Evolutionary conservation across 2,797 vertebrate species (phyloP).

Genomic region (Perdix hodgsoniae): DNA sequence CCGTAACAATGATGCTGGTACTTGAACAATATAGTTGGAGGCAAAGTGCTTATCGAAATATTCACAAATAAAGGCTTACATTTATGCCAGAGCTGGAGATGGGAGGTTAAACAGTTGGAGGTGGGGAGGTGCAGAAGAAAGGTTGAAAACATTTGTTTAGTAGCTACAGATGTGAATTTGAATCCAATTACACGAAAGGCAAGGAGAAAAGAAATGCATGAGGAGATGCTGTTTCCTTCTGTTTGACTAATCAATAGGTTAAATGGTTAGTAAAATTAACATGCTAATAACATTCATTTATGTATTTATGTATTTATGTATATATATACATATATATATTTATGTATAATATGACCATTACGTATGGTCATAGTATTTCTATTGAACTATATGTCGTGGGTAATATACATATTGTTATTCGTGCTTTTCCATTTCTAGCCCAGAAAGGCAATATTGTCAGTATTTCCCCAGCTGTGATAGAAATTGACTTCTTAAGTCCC

Average conservation of each 20-base stretch:
- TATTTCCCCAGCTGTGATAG: not conserved
- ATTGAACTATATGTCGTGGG: constrained; percentile 47
- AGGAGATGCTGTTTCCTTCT: constrained; percentile 80
- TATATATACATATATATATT: too few species aligned
- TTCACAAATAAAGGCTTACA: constrained; percentile 84
- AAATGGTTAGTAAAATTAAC: constrained; percentile 77
- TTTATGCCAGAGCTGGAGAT: constrained; percentile 79
- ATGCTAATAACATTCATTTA: constrained; percentile 81
- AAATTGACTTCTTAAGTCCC: not conserved
- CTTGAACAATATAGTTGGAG: constrained; percentile 83
- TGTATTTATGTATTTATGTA: constrained; percentile 65
- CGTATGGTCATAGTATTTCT: constrained; percentile 42
- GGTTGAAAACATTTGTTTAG: constrained; percentile 83
- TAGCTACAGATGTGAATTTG: constrained; percentile 84
- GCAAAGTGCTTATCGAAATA: constrained; percentile 85
- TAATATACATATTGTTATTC: not conserved
- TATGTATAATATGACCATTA: too few species aligned
- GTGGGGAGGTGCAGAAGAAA: constrained; percentile 68
- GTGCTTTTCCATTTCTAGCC: constrained; percentile 23
- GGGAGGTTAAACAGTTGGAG: constrained; percentile 83
- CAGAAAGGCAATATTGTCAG: constrained; percentile 19
- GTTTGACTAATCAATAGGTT: constrained; percentile 83
- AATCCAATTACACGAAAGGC: constrained; percentile 80
- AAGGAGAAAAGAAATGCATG: not conserved
- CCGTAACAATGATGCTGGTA: constrained; percentile 83